Base-by-base conservation (phyloP, 2,797 vertebrate genomes). In the Trachurus trachurus region DNA sequence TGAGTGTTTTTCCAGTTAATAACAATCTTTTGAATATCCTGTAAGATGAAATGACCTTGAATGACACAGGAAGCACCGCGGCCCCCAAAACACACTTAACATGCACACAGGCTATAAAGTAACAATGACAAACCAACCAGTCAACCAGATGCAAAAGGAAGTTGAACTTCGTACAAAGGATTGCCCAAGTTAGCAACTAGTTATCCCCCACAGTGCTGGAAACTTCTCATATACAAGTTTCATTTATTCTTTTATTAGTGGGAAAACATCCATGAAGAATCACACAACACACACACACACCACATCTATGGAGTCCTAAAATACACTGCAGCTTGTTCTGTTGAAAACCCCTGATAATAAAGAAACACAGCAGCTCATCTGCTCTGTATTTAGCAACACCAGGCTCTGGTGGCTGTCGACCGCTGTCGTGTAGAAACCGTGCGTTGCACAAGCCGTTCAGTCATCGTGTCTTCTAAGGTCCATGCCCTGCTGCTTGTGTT, bases 341-440 rank as follows among this genome's bases (percentile, higher is more conserved):
- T 15, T 54, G n/a, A 76, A 65, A 64, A 66, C 21, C 16, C 17
- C 5, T 0, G 12, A 74, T 39, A 44, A 4, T 37, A 37, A 66
- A 67, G 26, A 47, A 67, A 82, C 22, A 13, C 11, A 47, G 49
- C 66, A 54, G 54, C 74, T 71, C 57, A 19, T 75, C 56, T 71
- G 69, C 82, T 80, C 90, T 71, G 72, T 60, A 66, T 74, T 83
- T 77, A 76, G 66, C 53, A 77, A 76, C 70, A 64, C 13, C 39
- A 76, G 50, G 60, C 26, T 52, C 26, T 71, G 88, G 84, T 82
- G 92, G 83, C 75, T 92, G 19, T 47, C 11, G 87, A 86, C 17
- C 61, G n/a, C 39, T 7, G 92, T 93, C 88, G 90, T 93, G 88
- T 92, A 94, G 92, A 94, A 95, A 96, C 94, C 87, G 83, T 84